These are phyloP conservation scores for Entelurus aequoreus DNA, from an alignment of 2,113 vertebrate genomes.

Conservation along the genomic window DNA sequence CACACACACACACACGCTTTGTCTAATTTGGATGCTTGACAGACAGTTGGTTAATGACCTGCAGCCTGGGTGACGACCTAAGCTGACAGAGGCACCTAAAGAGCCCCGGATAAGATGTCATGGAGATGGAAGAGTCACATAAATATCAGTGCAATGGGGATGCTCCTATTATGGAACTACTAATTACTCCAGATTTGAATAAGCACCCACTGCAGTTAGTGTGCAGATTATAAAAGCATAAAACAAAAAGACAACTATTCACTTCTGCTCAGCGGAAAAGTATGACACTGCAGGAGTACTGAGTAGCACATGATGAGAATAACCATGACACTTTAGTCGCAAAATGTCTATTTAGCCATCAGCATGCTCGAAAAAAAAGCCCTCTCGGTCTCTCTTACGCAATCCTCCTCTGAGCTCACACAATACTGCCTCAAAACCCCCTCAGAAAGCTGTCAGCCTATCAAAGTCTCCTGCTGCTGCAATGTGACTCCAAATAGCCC, in stretches of 20 bases:
- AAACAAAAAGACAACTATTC: slow-evolving; percentile 10
- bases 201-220: slow-evolving; percentile 7
- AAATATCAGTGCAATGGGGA: slow-evolving; percentile 9
- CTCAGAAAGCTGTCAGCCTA: slow-evolving; percentile 25
- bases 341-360: slow-evolving; percentile 62
- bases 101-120: slow-evolving; percentile 36
- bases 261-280: slow-evolving; percentile 23
- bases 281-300: slow-evolving; percentile 44
- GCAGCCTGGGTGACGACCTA: slow-evolving; percentile 40
- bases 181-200: slow-evolving; percentile 26
- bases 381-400: slow-evolving; percentile 32
- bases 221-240: slow-evolving; percentile 2
- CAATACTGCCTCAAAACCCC: slow-evolving; percentile 27
- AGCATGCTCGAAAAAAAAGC: slow-evolving; percentile 46
- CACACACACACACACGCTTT: slow-evolving; percentile 21
- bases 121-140: slow-evolving; percentile 26
- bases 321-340: slow-evolving; percentile 43
- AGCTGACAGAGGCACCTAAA: slow-evolving; percentile 47
- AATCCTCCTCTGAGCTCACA: slow-evolving; percentile 29
- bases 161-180: slow-evolving; percentile 25
- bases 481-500: slow-evolving; percentile 17
- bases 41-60: slow-evolving; percentile 62
- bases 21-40: slow-evolving; percentile 58
- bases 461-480: slow-evolving; percentile 37
- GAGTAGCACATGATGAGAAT: slow-evolving; percentile 52